phyloP scores from a whole-genome alignment of 2,113 vertebrate species.

The Macquaria australasica region DNA sequence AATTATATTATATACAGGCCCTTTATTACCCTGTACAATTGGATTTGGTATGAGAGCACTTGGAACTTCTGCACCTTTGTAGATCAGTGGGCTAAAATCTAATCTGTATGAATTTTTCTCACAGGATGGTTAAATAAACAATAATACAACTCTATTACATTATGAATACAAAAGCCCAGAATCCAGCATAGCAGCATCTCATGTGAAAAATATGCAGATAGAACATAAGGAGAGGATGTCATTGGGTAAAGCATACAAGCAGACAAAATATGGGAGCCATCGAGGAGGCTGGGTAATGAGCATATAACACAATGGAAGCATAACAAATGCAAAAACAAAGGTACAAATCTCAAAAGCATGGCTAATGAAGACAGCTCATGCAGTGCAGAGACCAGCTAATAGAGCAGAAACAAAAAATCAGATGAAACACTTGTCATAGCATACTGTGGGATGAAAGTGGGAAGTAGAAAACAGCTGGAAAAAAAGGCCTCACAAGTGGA shows the following conservation, averaged over 20 bases:
- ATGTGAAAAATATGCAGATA: slow-evolving; percentile 9
- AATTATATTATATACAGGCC: neutral
- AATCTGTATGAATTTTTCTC: neutral
- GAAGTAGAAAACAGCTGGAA: neutral
- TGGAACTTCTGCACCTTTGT: neutral
- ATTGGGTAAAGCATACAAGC: slow-evolving; percentile 8
- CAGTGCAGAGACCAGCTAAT: slow-evolving; percentile 19
- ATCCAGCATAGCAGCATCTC: neutral
- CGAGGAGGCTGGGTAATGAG: slow-evolving; percentile 31
- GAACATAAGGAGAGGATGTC: slow-evolving; percentile 3
- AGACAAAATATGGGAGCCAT: neutral
- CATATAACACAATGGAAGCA: slow-evolving; percentile 1
- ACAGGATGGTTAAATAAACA: neutral
- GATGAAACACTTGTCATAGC: slow-evolving; percentile 3
- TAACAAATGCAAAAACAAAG: slow-evolving; percentile 31
- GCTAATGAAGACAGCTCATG: slow-evolving; percentile 35
- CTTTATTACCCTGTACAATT: neutral
- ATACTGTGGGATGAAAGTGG: neutral
- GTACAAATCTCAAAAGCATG: slow-evolving; percentile 22
- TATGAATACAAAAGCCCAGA: neutral
- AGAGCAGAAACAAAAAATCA: slow-evolving; percentile 14
- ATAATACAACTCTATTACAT: neutral
- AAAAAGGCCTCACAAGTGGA: neutral
- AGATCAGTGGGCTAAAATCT: neutral
- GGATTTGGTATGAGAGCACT: neutral